These are phyloP conservation scores for Heliothis peltigera DNA, from an alignment of 2,888 invertebrate species.

Conservation along the genomic window DNA sequence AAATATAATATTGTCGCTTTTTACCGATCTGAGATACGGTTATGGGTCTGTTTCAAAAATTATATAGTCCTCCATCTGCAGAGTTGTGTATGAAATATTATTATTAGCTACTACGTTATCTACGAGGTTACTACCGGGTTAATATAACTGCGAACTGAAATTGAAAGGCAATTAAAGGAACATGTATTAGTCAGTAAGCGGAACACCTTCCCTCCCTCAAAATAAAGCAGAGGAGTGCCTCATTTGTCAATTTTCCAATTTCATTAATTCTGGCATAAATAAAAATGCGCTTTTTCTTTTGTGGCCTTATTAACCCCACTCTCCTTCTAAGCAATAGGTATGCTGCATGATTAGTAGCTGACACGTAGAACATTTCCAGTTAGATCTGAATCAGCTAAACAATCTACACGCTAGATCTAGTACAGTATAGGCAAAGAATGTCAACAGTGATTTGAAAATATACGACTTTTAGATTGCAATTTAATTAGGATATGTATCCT, in stretches of 20 bases:
- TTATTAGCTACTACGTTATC: too few relatives aligned
- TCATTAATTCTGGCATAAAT: too few relatives aligned
- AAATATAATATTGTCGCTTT: slow-evolving; percentile 59
- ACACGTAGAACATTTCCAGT: slow-evolving; percentile 4
- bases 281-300: neutral
- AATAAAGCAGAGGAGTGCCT: too few relatives aligned
- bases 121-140: neutral
- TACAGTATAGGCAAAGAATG: neutral
- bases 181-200: too few relatives aligned
- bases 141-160: too few relatives aligned
- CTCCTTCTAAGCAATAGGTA: slow-evolving; percentile 11
- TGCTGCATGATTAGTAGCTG: slow-evolving; percentile 11
- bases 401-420: neutral
- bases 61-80: slow-evolving; percentile 9
- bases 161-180: too few relatives aligned
- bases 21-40: slow-evolving; percentile 56
- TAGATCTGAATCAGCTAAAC: neutral
- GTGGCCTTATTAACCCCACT: neutral
- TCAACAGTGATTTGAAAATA: neutral
- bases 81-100: slow-evolving; percentile 10
- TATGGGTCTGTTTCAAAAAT: slow-evolving; percentile 52
- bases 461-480: neutral
- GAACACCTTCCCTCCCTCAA: too few relatives aligned
- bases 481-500: neutral
- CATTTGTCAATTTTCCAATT: too few relatives aligned